Evolutionary conservation across 2,888 invertebrate species (phyloP), one percentile per base, ranked within the genome.

Genomic region (Linnaemya vulpina): DNA sequence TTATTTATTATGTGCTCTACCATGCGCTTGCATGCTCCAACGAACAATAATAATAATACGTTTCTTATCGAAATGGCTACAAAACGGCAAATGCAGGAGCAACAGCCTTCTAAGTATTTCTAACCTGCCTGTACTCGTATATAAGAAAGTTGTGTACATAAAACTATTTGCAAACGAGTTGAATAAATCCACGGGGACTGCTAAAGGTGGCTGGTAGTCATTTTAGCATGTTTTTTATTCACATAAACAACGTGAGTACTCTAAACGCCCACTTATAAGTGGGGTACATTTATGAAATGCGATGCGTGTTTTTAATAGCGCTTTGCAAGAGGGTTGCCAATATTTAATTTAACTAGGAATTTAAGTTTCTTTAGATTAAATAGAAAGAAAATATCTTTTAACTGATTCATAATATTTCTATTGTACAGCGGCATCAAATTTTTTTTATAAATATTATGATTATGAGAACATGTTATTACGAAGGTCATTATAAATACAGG

Each of bases 101-200:
- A 86, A 83, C 79, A 82, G 79, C 82, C 83, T 79, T 77, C 67
- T 62, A 75, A 76, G 79, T 86, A 79, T 58, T 85, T 75, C 49
- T 43, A 60, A 17, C 40, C 46, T 30, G 38, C 9, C 11, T 8
- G 9, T n/a, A 51, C 35, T 20, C 5, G 55, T 43, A 46, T 25
- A 9, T 9, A 20, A 0, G 9, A 9, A 20, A 43, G 2, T 20
- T 10, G 20, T 51, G 20, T 20, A 20, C n/a, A 7, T 46, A 15
- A 46, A 15, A 46, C n/a, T n/a, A 20, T 17, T 35, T 30, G 22
- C 13, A 46, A 35, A 63, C 17, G 63, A 8, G 40, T 35, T 17
- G n/a, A 62, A 53, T 38, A 20, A 11, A 40, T 55, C 11, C 20
- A 8, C 15, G 4, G 9, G 4, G 15, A 75, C 25, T 65, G 40